Evolutionary conservation across 2,888 invertebrate genomes (phyloP).

Genomic region (Brachynemurus nebulosus): DNA sequence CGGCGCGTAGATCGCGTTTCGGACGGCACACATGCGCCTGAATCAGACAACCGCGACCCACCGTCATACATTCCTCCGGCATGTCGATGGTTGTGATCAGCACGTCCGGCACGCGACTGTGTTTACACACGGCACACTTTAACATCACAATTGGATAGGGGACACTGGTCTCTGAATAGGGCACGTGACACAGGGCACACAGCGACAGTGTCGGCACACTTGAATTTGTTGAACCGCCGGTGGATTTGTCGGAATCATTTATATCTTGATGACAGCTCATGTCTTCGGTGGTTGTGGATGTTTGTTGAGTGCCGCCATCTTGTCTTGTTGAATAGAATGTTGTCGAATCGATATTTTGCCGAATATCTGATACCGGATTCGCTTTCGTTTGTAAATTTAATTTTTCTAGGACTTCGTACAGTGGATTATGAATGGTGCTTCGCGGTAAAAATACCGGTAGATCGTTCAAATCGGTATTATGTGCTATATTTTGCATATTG

Average conservation of each 20-base stretch:
- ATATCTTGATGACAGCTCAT: no score
- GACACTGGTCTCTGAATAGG: conserved; percentile 58
- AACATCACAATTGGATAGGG: conserved; percentile 60
- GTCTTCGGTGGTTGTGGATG: no score
- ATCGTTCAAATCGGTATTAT: not conserved
- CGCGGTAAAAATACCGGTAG: not conserved
- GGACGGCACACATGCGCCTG: conserved; percentile 64
- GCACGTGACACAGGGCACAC: conserved; percentile 56
- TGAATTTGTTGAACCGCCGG: no score
- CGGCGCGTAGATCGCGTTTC: conserved; percentile 66
- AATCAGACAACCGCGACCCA: conserved; percentile 54
- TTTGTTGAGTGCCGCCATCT: no score
- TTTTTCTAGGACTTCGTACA: not conserved
- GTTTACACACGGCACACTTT: conserved; percentile 54
- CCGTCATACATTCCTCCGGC: conserved; percentile 57
- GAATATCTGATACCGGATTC: no score
- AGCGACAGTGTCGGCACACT: conserved; percentile 11
- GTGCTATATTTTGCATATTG: conserved; percentile 39
- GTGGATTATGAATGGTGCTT: not conserved
- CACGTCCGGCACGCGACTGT: conserved; percentile 81
- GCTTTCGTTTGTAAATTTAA: not conserved
- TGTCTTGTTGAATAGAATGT: no score
- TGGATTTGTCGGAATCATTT: no score
- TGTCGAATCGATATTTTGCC: no score
- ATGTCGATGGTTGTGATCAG: conserved; percentile 80